These are phyloP conservation scores for Prietella phreatophila DNA, from an alignment of 2,113 vertebrate species.

Conservation along the genomic window DNA sequence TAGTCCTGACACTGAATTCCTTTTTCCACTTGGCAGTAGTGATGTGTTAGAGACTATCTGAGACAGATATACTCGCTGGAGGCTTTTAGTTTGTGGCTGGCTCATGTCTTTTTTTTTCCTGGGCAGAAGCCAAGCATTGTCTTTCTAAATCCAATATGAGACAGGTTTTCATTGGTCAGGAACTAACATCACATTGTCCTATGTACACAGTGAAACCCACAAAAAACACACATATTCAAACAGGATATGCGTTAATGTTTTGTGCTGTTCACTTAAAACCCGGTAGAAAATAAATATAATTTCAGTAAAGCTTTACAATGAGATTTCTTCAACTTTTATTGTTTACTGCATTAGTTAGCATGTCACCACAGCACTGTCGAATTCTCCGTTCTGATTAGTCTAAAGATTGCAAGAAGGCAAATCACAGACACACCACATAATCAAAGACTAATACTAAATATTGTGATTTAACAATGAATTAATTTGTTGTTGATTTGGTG, in stretches of 20 bases:
- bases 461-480: background rate
- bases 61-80: slow-evolving; percentile 21
- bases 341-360: background rate
- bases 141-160: slow-evolving; percentile 40
- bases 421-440: background rate
- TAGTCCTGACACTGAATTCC: slow-evolving; percentile 19
- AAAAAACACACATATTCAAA: slow-evolving; percentile 24
- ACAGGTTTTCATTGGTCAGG: slow-evolving; percentile 33
- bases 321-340: background rate
- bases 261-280: background rate
- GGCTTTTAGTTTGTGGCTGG: slow-evolving; percentile 40
- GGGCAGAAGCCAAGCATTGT: slow-evolving; percentile 38
- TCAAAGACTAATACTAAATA: background rate
- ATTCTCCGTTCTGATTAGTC: background rate
- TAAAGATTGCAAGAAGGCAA: background rate
- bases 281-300: background rate
- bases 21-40: slow-evolving; percentile 37
- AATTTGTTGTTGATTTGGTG: background rate
- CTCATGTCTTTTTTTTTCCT: slow-evolving; percentile 11
- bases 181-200: slow-evolving; percentile 44
- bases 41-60: slow-evolving; percentile 21
- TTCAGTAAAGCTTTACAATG: background rate
- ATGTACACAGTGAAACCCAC: slow-evolving; percentile 39
- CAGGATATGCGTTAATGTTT: slow-evolving; percentile 27
- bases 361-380: background rate